These are phyloP conservation scores for Falco columbarius DNA, from an alignment of 2,797 vertebrate species.

Conservation along the genomic window DNA sequence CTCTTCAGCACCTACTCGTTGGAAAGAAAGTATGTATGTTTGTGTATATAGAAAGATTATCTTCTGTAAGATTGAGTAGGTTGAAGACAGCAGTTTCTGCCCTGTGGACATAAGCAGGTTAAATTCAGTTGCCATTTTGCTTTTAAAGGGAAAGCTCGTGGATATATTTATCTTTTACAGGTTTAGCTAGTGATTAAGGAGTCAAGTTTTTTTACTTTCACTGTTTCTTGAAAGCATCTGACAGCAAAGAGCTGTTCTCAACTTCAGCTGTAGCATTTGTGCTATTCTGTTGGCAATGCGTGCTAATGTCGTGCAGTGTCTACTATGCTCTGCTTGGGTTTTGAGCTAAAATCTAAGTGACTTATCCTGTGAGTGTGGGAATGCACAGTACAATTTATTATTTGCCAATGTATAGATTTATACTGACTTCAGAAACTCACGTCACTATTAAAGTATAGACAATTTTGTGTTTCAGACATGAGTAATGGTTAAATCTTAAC, in stretches of 20 bases:
- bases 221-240: neutral
- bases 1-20: neutral
- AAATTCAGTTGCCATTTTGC: neutral
- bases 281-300: neutral
- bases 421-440: neutral
- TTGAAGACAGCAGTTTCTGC: neutral
- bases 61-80: neutral
- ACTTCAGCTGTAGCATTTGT: neutral
- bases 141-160: neutral
- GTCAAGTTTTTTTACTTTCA: neutral
- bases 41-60: neutral
- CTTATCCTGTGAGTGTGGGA: neutral
- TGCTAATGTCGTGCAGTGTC: neutral
- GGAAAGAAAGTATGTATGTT: neutral
- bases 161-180: neutral
- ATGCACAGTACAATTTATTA: neutral
- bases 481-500: neutral
- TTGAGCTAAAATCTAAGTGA: neutral
- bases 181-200: neutral
- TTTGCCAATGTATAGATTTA: neutral
- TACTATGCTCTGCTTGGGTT: neutral
- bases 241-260: neutral
- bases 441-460: neutral
- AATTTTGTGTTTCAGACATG: neutral
- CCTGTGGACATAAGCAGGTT: neutral